Percentiles rank a stretch among this genome's conserved stretches.
phyloP scores from a whole-genome alignment of 2,797 vertebrate species.

The Rhabdomys pumilio region DNA sequence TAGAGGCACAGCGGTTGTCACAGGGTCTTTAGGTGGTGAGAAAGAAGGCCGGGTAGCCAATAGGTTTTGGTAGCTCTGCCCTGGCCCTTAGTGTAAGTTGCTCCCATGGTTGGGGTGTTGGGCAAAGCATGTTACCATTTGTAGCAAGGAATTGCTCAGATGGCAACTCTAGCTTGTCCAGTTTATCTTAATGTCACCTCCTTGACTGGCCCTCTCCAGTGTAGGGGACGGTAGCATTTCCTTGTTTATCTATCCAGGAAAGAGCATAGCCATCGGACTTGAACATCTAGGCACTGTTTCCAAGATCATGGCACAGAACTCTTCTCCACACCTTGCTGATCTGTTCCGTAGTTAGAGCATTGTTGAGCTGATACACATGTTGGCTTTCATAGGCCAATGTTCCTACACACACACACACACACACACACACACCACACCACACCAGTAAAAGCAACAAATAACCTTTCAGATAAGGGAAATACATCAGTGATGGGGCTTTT shows the following conservation, averaged over 20 bases:
- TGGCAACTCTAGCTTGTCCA: background rate
- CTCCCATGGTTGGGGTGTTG: background rate
- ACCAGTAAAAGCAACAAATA: background rate
- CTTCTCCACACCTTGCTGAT: background rate
- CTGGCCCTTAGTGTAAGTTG: background rate
- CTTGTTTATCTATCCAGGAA: background rate
- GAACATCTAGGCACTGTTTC: background rate
- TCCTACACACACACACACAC: background rate
- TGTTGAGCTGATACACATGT: background rate
- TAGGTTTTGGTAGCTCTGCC: background rate
- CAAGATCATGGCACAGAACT: background rate
- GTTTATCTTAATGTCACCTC: background rate
- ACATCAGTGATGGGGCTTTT: background rate
- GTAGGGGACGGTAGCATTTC: background rate
- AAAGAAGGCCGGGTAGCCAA: background rate
- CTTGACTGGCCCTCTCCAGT: background rate
- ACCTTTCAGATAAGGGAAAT: background rate
- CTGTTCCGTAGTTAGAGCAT: background rate
- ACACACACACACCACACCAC: background rate
- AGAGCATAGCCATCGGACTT: background rate
- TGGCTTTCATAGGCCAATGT: background rate
- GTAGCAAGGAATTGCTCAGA: background rate
- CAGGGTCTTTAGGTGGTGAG: background rate
- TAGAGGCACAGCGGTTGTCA: background rate
- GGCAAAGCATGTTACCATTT: background rate